These are phyloP conservation scores for Potorous gilbertii DNA, from an alignment of 2,797 vertebrate genomes.

Conservation along the genomic window DNA sequence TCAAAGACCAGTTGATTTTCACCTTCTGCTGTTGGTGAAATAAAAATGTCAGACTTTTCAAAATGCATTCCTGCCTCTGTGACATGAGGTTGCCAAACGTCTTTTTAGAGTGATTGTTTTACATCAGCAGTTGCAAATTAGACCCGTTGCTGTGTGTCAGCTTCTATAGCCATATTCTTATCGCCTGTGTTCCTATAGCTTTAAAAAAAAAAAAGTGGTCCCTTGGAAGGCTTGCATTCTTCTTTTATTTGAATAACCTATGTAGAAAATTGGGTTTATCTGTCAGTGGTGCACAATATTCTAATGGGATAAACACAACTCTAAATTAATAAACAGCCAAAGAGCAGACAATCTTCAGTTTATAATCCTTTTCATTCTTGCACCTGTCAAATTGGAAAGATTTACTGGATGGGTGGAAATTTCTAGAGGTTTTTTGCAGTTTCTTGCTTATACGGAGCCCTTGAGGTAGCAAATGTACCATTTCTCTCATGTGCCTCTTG, in stretches of 20 bases:
- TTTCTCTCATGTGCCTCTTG: slow-evolving; percentile 15
- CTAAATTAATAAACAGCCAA: slow-evolving; percentile 41
- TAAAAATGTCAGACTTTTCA: neutral
- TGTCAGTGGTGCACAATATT: slow-evolving; percentile 6
- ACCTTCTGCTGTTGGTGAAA: slow-evolving; percentile 42
- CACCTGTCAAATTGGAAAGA: slow-evolving; percentile 19
- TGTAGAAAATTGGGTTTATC: slow-evolving; percentile 41
- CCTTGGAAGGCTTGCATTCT: slow-evolving; percentile 19
- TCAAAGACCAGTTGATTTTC: slow-evolving; percentile 42
- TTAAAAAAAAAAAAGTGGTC: slow-evolving; percentile 8
- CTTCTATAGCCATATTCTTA: slow-evolving; percentile 24
- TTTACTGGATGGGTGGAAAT: slow-evolving; percentile 30
- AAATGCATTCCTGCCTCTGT: neutral
- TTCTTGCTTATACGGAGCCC: neutral
- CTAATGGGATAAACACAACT: slow-evolving; percentile 25
- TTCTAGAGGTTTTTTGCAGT: slow-evolving; percentile 25
- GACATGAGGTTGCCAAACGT: neutral
- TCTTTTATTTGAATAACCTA: slow-evolving; percentile 42
- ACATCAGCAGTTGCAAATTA: slow-evolving; percentile 28
- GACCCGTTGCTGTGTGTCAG: slow-evolving; percentile 30
- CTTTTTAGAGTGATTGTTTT: slow-evolving; percentile 54
- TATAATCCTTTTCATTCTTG: slow-evolving; percentile 6
- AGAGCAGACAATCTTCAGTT: neutral
- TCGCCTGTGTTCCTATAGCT: slow-evolving; percentile 5
- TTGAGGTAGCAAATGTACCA: neutral